Conservation (phyloP, 1,140 invertebrate species). For the Zaprionus gabonicus region DNA sequence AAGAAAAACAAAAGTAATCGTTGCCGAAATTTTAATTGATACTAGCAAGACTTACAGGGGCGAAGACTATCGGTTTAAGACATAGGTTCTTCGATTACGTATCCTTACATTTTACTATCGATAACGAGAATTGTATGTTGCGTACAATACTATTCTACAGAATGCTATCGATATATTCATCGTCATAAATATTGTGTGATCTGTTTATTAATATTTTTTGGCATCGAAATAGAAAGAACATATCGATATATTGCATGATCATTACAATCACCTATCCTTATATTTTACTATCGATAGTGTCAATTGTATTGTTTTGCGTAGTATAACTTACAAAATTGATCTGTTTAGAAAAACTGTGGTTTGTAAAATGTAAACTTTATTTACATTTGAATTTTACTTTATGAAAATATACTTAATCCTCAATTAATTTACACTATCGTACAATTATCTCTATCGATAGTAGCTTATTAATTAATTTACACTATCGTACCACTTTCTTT, state of each 20-base stretch:
- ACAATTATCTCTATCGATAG: background rate
- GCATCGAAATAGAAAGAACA: background rate
- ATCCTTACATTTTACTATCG: background rate
- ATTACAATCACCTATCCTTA: background rate
- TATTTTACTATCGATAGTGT: background rate
- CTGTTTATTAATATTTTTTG: too few species aligned
- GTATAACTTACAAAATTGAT: too few species aligned
- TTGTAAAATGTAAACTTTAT: too few species aligned
- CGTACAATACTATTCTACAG: too few species aligned
- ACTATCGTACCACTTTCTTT: background rate
- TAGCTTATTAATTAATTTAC: background rate
- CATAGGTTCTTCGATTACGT: background rate
- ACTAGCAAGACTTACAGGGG: background rate
- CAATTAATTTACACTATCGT: background rate
- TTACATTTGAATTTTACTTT: too few species aligned
- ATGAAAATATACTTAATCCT: too few species aligned
- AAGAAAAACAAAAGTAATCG: background rate
- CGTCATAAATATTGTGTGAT: too few species aligned
- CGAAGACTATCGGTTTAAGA: background rate
- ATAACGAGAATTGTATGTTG: background rate
- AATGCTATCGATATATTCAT: too few species aligned
- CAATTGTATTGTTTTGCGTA: too few species aligned
- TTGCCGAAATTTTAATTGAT: conserved; percentile 4
- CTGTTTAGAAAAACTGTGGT: too few species aligned
- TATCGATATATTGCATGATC: background rate